A percentile compares a stretch with the other conserved stretches of the same genome.
Evolutionary conservation across 2,113 vertebrate species (phyloP).

Genomic region (Atlantisia rogersi): DNA sequence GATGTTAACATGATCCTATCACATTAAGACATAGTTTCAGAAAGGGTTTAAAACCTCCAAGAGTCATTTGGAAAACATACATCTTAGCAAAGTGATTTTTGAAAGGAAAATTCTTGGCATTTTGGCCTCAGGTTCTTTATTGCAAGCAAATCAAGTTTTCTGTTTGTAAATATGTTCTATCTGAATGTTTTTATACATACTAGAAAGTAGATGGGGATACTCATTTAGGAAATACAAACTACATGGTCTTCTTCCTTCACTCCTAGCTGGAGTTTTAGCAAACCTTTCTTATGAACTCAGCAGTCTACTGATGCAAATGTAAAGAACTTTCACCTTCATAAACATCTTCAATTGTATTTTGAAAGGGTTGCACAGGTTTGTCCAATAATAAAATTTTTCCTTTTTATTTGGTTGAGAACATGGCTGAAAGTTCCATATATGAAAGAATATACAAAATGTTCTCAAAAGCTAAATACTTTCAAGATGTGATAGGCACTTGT

Average conservation of each 20-base stretch:
- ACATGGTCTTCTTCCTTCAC: neutral
- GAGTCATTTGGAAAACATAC: neutral
- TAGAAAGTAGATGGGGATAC: neutral
- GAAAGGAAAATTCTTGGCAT: neutral
- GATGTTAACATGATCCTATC: neutral
- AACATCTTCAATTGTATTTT: neutral
- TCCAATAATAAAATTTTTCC: neutral
- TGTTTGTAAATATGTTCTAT: neutral
- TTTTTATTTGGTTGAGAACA: neutral
- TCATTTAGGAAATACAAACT: neutral
- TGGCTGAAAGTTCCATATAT: neutral
- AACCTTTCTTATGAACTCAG: neutral
- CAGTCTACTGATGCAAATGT: neutral
- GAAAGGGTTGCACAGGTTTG: neutral
- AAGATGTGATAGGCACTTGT: conserved; percentile 33
- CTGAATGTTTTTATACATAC: neutral
- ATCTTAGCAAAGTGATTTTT: neutral
- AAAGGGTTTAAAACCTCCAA: neutral
- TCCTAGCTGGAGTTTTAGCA: neutral
- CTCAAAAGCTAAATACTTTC: conserved; percentile 26
- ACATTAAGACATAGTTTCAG: neutral
- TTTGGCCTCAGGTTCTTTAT: neutral
- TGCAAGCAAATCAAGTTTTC: neutral
- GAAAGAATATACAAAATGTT: neutral
- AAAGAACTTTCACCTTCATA: neutral